These are phyloP conservation scores for Sphaeramia orbicularis DNA, from an alignment of 2,797 vertebrate species.

Conservation along the genomic window DNA sequence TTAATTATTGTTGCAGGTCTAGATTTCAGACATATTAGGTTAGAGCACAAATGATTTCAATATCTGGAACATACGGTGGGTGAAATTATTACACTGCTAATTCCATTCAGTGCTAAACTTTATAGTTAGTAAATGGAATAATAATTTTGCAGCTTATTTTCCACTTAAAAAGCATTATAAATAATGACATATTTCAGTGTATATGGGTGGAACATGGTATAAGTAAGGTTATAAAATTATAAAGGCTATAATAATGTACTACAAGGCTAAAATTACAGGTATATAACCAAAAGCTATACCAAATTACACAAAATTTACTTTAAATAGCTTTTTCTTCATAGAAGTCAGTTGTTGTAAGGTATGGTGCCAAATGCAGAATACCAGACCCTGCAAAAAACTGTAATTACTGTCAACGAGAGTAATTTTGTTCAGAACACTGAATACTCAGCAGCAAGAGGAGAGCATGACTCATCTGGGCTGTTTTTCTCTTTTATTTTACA, in stretches of 20 bases:
- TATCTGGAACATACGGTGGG: too few species aligned
- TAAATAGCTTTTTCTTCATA: constrained; percentile 1
- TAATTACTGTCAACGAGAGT: constrained; percentile 30
- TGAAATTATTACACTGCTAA: too few species aligned
- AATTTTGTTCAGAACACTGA: constrained; percentile 34
- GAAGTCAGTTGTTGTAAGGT: constrained; percentile 3
- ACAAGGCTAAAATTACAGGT: not conserved
- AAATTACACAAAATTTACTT: constrained; percentile 3
- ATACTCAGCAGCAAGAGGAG: constrained; percentile 19
- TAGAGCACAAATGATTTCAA: too few species aligned
- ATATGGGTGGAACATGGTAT: too few species aligned
- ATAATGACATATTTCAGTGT: not conserved
- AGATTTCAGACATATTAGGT: too few species aligned
- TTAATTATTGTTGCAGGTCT: too few species aligned
- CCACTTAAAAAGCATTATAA: not conserved
- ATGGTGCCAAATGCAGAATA: constrained; percentile 2
- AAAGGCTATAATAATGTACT: too few species aligned
- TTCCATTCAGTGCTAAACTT: too few species aligned
- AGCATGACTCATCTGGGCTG: constrained; percentile 39
- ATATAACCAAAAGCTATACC: not conserved
- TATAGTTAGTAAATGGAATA: too few species aligned
- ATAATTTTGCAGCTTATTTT: too few species aligned
- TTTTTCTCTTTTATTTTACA: constrained; percentile 41
- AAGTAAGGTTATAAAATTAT: too few species aligned
- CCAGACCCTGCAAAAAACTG: constrained; percentile 3